phyloP scores from a whole-genome alignment of 2,113 vertebrate genomes.

The Myiozetetes cayanensis region DNA sequence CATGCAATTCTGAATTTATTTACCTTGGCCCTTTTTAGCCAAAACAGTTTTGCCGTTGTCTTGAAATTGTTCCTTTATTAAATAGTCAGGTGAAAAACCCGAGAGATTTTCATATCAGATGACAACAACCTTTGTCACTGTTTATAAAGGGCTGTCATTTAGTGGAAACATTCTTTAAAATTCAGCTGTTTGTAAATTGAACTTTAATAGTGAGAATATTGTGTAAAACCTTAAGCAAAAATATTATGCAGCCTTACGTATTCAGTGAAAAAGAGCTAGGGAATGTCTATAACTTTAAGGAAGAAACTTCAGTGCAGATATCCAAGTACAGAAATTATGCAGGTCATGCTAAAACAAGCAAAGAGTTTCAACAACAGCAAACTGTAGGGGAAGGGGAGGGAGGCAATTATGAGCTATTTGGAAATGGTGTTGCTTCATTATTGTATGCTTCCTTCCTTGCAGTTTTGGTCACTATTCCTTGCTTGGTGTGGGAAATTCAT shows the following conservation, averaged over 20 bases:
- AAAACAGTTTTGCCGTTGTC: neutral
- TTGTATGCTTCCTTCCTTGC: neutral
- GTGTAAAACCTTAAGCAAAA: neutral
- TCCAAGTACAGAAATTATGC: neutral
- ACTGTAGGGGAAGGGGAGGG: neutral
- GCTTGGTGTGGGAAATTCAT: neutral
- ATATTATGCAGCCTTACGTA: neutral
- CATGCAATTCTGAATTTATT: neutral
- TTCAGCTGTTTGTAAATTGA: neutral
- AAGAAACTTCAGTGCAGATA: neutral
- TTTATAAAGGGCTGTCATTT: slow-evolving; percentile 8
- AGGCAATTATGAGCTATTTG: neutral
- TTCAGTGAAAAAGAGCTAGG: neutral
- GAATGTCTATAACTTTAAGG: neutral
- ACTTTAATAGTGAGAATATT: neutral
- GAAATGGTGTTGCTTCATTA: neutral
- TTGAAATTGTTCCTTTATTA: neutral
- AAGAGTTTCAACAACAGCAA: neutral
- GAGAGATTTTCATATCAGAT: neutral
- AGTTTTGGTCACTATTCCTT: neutral
- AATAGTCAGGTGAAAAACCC: neutral
- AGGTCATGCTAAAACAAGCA: neutral
- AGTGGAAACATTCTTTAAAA: neutral
- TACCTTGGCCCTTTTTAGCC: neutral
- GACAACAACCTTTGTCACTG: neutral